Evolutionary conservation across 2,113 vertebrate genomes (phyloP).

Genomic region (Scartelaos histophorus): DNA sequence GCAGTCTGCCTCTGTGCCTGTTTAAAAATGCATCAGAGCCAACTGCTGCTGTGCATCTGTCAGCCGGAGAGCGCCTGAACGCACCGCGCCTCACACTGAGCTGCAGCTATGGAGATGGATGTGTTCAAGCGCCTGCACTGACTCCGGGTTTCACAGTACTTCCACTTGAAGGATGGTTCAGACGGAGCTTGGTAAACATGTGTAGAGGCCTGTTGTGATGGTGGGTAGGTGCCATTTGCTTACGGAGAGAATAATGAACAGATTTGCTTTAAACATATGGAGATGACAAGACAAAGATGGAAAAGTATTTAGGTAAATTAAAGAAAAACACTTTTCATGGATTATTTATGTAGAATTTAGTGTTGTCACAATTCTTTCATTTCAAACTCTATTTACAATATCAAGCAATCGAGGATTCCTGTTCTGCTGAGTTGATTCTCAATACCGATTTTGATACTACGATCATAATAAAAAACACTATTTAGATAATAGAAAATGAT

Average conservation of each 20-base stretch:
- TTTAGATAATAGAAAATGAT: no score
- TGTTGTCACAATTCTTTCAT: no score
- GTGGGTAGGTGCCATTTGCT: conserved; percentile 13
- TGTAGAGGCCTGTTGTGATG: conserved; percentile 6
- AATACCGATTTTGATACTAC: no score
- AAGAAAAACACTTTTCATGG: no score
- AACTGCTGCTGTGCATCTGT: conserved; percentile 70
- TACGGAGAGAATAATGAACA: background rate
- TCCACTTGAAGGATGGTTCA: conserved; percentile 21
- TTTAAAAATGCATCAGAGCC: conserved; percentile 78
- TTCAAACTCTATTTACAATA: no score
- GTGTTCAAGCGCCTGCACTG: conserved; percentile 37
- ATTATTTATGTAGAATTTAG: no score
- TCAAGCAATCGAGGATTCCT: no score
- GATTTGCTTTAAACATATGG: background rate
- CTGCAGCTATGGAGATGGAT: conserved; percentile 61
- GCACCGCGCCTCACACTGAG: conserved; percentile 59
- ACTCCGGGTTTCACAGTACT: conserved; percentile 21
- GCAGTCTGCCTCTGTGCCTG: conserved; percentile 68
- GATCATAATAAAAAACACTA: no score
- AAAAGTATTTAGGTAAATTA: no score
- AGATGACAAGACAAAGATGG: no score
- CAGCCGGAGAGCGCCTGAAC: conserved; percentile 40
- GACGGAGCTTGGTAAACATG: conserved; percentile 14
- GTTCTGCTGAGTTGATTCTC: no score